Evolutionary conservation across 64 coral and sea anemone species (phyloP), one percentile per base, ranked within the genome.

Genomic region (Stichodactyla mertensii): DNA sequence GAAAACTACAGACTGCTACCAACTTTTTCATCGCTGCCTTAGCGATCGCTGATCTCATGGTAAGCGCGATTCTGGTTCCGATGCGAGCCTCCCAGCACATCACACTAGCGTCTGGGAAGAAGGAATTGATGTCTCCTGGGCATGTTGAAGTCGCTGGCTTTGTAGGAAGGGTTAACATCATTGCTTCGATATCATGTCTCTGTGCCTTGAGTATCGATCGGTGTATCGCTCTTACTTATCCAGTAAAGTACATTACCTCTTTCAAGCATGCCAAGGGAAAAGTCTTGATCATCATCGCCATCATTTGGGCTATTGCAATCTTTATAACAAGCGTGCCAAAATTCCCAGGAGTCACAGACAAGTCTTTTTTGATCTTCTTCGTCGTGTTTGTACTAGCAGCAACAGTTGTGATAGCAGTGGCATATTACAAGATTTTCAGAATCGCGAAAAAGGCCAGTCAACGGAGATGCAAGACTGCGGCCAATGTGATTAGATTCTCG

Each of bases 11-110:
- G 27, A 78, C 86, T 28, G 94, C 88, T 22, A 86, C 94, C 11
- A 93, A 97, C 85, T 88, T 93, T 45, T 79, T 97, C 10, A 90
- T 97, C 20, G 89, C 85, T 15, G 92, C 95, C 18, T 74, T 97
- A 45, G 84, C 86, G 54, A 86, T 97, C 10, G 95, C 95, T 9
- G 95, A 97, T 85, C 22, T 88, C 7, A 71, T 97, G 0, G 95
- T 97, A 2, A 87, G 95, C 55, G 85, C 54, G 0, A 88, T 93
- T 61, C 88, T 97, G 0, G 95, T 97, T 11, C 95, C 95, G 1
- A 97, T 97, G 95, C 86, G 95, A 86, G 88, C 91, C 9, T 86
- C 91, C 4, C 95, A 97, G 74, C 95, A 97, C 61, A 86, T 97
- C 20, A 74, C 78, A 31, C 7, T 94, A 51, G 89, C 55, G 27